phyloP scores from a whole-genome alignment of 2,113 vertebrate genomes.

The Tragelaphus buxtoni region DNA sequence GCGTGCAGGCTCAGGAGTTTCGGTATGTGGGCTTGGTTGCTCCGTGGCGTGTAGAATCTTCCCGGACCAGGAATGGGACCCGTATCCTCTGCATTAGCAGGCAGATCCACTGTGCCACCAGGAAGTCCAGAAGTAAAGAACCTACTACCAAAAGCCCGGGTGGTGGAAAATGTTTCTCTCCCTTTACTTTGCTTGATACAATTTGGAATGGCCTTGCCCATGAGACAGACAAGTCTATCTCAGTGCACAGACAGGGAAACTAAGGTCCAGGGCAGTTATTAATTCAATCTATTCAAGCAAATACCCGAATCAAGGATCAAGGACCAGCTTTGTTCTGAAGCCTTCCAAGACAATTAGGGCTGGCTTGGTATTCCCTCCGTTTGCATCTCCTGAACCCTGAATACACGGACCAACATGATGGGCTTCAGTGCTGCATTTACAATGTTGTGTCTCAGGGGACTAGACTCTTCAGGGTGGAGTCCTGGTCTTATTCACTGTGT shows the following conservation, averaged over 20 bases:
- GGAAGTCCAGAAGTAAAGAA: background rate
- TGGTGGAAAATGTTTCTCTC: background rate
- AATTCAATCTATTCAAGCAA: background rate
- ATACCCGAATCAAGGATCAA: background rate
- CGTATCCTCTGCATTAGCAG: background rate
- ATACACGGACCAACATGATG: background rate
- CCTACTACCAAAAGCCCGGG: background rate
- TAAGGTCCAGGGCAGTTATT: background rate
- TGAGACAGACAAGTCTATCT: background rate
- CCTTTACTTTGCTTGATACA: background rate
- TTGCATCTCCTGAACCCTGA: background rate
- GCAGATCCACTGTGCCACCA: background rate
- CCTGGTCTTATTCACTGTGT: background rate
- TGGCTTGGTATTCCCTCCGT: too few species aligned
- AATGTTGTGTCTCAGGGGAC: accelerated
- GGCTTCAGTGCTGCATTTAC: background rate
- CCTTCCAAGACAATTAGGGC: background rate
- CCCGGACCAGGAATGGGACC: background rate
- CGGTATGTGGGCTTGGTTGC: accelerated
- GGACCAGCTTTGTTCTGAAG: background rate
- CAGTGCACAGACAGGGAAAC: background rate
- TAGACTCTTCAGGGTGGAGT: background rate
- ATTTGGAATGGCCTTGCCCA: background rate
- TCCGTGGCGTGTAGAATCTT: background rate
- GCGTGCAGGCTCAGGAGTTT: background rate